These are phyloP conservation scores for Ophion ventricosus DNA, from an alignment of 2,888 invertebrate species.

Conservation along the genomic window DNA sequence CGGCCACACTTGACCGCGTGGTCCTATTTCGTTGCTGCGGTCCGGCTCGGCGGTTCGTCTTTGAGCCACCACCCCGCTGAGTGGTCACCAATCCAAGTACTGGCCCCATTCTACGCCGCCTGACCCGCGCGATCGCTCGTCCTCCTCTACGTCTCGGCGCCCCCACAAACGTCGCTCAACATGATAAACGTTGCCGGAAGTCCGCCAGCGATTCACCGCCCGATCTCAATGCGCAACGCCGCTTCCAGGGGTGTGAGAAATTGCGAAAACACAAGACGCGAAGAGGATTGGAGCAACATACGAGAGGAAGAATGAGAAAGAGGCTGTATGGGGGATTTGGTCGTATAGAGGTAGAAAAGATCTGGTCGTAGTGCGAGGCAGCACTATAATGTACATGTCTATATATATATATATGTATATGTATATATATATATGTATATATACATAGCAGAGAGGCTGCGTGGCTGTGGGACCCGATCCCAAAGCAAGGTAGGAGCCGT, in stretches of 20 bases:
- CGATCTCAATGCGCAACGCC: background rate
- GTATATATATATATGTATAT: constrained; percentile 37
- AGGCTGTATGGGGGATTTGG: constrained; percentile 42
- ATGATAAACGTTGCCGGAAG: background rate
- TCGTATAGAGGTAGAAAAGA: constrained; percentile 70
- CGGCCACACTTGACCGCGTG: background rate
- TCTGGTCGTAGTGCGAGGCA: constrained; percentile 70
- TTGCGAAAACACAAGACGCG: constrained; percentile 13
- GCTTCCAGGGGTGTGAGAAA: background rate
- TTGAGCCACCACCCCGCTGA: background rate
- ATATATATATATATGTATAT: constrained; percentile 18
- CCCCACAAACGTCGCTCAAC: background rate
- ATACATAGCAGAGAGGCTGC: constrained; percentile 53
- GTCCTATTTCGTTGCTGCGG: background rate
- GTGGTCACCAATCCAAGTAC: background rate
- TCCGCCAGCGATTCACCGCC: background rate
- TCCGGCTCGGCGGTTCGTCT: background rate
- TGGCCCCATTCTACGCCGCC: background rate
- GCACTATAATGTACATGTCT: constrained; percentile 65
- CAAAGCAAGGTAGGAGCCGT: constrained; percentile 79
- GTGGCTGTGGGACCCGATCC: constrained; percentile 82
- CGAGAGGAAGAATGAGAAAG: constrained; percentile 46
- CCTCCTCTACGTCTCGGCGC: background rate
- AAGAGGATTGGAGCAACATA: constrained; percentile 52
- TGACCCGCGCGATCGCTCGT: background rate